Percentiles rank a stretch among this genome's conserved stretches.
These are phyloP conservation scores for Microtus montanus DNA, from an alignment of 2,113 vertebrate genomes.

Conservation along the genomic window DNA sequence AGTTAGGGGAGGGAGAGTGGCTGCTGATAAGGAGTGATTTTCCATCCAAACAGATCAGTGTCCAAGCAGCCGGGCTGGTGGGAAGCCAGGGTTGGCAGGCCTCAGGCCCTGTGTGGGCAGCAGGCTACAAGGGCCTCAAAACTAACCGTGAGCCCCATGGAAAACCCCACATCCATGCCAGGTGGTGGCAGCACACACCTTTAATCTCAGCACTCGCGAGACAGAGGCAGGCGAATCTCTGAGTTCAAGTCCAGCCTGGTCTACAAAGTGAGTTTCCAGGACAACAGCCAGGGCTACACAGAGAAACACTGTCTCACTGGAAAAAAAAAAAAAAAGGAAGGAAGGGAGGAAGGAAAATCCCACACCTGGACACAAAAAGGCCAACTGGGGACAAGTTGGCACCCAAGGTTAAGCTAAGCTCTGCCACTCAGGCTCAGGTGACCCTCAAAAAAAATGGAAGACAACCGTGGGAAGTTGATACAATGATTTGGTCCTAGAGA, in stretches of 20 bases:
- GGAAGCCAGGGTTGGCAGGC: not conserved
- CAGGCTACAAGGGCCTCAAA: not conserved
- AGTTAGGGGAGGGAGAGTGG: not conserved
- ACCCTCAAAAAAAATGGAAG: not conserved
- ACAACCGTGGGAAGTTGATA: too few species aligned
- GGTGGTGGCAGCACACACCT: not conserved
- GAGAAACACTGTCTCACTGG: not conserved
- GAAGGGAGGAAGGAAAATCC: not conserved
- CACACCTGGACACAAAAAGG: too few species aligned
- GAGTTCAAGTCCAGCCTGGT: not conserved
- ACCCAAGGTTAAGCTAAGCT: not conserved
- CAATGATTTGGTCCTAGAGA: not conserved
- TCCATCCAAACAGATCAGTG: not conserved
- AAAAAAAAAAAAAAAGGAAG: not conserved
- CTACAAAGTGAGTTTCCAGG: not conserved
- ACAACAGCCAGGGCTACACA: not conserved
- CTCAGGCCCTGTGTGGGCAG: too few species aligned
- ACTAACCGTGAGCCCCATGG: not conserved
- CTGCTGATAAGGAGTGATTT: not conserved
- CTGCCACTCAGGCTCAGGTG: not conserved
- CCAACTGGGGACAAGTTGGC: rapidly evolving
- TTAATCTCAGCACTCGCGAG: not conserved
- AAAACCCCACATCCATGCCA: not conserved
- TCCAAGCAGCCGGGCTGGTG: not conserved
- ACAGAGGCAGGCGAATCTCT: not conserved